These are phyloP conservation scores for Mus pahari DNA, from an alignment of 2,113 vertebrate genomes.

Conservation along the genomic window DNA sequence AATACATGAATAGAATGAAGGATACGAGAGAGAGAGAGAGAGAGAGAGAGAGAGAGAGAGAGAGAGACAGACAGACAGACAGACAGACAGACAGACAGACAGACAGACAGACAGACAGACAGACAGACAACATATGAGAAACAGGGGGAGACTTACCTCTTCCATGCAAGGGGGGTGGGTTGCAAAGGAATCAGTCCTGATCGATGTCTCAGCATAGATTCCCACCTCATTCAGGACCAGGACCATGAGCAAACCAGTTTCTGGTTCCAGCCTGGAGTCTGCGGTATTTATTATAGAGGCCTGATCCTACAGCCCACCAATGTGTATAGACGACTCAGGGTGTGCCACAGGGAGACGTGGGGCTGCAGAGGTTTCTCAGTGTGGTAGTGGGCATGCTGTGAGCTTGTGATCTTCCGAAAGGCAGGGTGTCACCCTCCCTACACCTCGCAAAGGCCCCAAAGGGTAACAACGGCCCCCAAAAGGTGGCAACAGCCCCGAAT, in stretches of 20 bases:
- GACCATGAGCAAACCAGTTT: neutral
- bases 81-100: no score
- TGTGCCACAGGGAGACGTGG: neutral
- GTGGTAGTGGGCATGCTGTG: neutral
- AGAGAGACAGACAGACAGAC: no score
- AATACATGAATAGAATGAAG: neutral
- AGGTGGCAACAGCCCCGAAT: no score
- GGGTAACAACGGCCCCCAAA: no score
- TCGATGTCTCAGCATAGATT: neutral
- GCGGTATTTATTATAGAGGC: no score
- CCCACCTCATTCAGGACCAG: neutral
- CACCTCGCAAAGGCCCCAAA: neutral
- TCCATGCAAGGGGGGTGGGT: neutral
- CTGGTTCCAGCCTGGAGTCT: neutral
- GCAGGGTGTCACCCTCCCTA: no score
- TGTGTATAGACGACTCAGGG: neutral
- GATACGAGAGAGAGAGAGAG: no score
- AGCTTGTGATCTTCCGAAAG: neutral
- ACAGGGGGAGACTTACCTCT: neutral
- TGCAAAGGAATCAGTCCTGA: no score
- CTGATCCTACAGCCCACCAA: fast-evolving
- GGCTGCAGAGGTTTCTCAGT: neutral
- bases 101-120: neutral
- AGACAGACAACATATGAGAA: neutral
- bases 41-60: no score